Conservation (phyloP, 1,140 invertebrate species). For the Oryzaephilus surinamensis region DNA sequence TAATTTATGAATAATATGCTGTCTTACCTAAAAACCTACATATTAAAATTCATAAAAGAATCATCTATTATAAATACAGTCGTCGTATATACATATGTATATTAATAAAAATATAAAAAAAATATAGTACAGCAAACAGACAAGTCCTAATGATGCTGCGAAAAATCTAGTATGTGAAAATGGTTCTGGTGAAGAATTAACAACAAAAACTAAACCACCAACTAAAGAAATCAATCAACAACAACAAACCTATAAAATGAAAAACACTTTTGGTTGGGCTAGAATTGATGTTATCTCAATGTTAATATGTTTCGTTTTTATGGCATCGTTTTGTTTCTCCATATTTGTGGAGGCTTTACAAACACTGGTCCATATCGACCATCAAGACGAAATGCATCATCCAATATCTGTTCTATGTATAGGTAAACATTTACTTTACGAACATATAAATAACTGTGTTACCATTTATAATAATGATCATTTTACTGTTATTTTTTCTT, state of each 20-base stretch:
- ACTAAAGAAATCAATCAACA: too few relatives aligned
- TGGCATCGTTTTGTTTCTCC: slow-evolving; percentile 74
- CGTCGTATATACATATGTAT: too few relatives aligned
- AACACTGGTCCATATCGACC: slow-evolving; percentile 64
- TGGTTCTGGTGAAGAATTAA: slow-evolving; percentile 5
- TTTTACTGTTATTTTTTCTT: slow-evolving; percentile 7
- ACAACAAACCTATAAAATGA: too few relatives aligned
- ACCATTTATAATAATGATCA: background rate
- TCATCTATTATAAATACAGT: too few relatives aligned
- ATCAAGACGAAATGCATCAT: slow-evolving; percentile 63
- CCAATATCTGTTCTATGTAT: slow-evolving; percentile 50
- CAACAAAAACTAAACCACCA: slow-evolving; percentile 37
- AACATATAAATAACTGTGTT: background rate
- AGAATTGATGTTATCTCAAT: slow-evolving; percentile 75
- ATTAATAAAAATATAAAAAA: too few relatives aligned
- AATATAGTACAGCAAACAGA: too few relatives aligned
- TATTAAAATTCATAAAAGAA: too few relatives aligned
- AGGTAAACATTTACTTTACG: too few relatives aligned
- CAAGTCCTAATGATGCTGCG: too few relatives aligned
- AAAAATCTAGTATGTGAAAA: too few relatives aligned
- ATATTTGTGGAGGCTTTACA: slow-evolving; percentile 71
- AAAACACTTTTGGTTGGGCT: slow-evolving; percentile 87
- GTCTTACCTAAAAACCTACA: too few relatives aligned
- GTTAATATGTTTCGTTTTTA: slow-evolving; percentile 70
- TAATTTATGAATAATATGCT: too few relatives aligned